These are phyloP conservation scores for Punctoribates punctum DNA, from an alignment of 2,888 invertebrate species.

Conservation along the genomic window DNA sequence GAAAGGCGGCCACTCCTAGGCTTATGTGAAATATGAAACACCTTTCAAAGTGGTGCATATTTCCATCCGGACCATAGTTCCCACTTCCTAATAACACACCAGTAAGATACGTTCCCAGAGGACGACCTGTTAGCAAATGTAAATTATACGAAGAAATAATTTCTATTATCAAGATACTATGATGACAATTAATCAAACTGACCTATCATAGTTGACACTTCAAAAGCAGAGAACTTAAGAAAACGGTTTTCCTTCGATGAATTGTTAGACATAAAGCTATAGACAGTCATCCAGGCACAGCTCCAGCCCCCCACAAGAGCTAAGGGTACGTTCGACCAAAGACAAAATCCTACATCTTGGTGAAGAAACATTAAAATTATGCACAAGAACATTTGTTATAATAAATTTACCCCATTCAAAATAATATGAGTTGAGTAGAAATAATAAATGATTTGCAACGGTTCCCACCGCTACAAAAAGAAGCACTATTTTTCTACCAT, in stretches of 20 bases:
- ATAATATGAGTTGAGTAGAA: not conserved
- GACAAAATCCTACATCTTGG: not conserved
- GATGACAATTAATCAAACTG: too few species aligned
- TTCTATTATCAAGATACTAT: too few species aligned
- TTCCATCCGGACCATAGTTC: too few species aligned
- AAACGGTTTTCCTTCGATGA: constrained; percentile 15
- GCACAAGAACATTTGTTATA: not conserved
- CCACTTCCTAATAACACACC: too few species aligned
- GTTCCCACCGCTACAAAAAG: not conserved
- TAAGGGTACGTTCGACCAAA: not conserved
- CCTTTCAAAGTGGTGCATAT: too few species aligned
- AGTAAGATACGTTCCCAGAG: too few species aligned
- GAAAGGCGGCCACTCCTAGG: too few species aligned
- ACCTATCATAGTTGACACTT: constrained; percentile 15
- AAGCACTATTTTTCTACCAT: constrained; percentile 1
- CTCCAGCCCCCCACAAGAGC: constrained; percentile 18
- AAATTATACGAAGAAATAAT: too few species aligned
- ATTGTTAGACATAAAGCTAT: constrained; percentile 36
- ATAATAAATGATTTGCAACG: not conserved
- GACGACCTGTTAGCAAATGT: not conserved
- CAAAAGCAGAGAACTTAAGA: constrained; percentile 20
- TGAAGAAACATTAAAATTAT: not conserved
- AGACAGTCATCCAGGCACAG: constrained; percentile 12
- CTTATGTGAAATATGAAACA: too few species aligned
- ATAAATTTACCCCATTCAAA: not conserved